phyloP scores from a whole-genome alignment of 2,797 vertebrate species.

The Falco biarmicus region DNA sequence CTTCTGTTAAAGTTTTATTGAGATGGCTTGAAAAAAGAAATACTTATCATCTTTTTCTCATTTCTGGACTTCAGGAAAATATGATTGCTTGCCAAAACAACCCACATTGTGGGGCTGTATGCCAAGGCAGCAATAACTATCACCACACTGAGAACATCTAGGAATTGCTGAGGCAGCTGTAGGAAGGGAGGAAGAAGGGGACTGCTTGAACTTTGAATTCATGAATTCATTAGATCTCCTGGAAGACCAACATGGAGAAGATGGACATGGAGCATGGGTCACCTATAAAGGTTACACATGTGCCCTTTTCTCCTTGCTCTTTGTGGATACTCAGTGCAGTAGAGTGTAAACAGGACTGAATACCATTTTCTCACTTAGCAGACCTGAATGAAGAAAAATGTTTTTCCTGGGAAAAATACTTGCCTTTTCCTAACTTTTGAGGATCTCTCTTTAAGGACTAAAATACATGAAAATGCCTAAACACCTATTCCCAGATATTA shows the following conservation, averaged over 20 bases:
- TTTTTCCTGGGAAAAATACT: not conserved
- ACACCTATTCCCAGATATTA: not conserved
- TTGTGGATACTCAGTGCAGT: not conserved
- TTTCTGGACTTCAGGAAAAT: not conserved
- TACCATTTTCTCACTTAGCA: not conserved
- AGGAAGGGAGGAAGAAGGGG: not conserved
- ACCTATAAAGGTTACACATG: not conserved
- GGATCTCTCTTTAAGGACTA: not conserved
- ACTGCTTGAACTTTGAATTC: not conserved
- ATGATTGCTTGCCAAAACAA: not conserved
- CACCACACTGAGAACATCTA: not conserved
- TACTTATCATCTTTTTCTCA: not conserved
- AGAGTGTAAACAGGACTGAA: not conserved
- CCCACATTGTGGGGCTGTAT: not conserved
- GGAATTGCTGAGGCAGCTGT: not conserved
- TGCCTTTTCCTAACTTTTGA: not conserved
- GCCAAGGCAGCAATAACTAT: not conserved
- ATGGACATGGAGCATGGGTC: not conserved
- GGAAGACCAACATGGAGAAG: not conserved
- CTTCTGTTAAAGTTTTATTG: conserved; percentile 10
- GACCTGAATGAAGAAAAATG: not conserved
- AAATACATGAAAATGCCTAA: not conserved
- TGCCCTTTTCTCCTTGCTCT: not conserved
- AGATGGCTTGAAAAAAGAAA: not conserved
- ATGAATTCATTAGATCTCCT: not conserved